Base-by-base conservation (phyloP, 1,140 invertebrate species). In the Drosophila punjabiensis region DNA sequence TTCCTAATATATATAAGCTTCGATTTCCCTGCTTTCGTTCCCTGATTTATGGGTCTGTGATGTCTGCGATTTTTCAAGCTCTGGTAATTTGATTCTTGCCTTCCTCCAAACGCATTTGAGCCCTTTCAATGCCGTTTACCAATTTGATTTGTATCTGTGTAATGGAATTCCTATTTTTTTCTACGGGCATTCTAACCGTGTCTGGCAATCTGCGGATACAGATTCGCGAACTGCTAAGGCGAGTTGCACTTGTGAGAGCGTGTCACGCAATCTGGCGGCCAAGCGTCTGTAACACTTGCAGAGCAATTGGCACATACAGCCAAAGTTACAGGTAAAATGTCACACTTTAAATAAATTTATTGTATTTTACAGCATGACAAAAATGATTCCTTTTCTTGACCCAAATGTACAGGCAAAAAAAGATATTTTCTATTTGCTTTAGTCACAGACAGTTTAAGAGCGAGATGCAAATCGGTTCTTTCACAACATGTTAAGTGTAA, bases 21-120 rank as follows among this genome's bases (percentile, higher is more conserved):
- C 56, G 35, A 33, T 62, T 78, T 55, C 33, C 24, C 32, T 18
- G 30, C 37, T 33, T 61, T 64, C 67, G 50, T 53, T 39, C 28
- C 37, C 71, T 88, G 84, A 87, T 87, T 87, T 87, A 87, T 87
- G 84, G 76, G 68, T 83, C 77, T 83, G 76, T 88, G 84, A 88
- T 87, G 84, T 88, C 84, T 81, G 77, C 80, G 84, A 87, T 87
- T 88, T 88, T 82, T 87, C 84, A 83, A 78, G 76, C 68, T 63
- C 65, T 74, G 84, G 84, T 87, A 88, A 87, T 87, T 87, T 87
- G 84, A 88, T 87, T 87, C 88, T 74, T 81, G 80, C 84, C 84
- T 68, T 80, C 61, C 65, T 55, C 73, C 41, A 48, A 66, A 61
- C 43, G 30, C 16, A n/a, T 16, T 41, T 65, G 47, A 65, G 50